Conservation (phyloP, 2,888 invertebrate species). For the Euphydryas editha region DNA sequence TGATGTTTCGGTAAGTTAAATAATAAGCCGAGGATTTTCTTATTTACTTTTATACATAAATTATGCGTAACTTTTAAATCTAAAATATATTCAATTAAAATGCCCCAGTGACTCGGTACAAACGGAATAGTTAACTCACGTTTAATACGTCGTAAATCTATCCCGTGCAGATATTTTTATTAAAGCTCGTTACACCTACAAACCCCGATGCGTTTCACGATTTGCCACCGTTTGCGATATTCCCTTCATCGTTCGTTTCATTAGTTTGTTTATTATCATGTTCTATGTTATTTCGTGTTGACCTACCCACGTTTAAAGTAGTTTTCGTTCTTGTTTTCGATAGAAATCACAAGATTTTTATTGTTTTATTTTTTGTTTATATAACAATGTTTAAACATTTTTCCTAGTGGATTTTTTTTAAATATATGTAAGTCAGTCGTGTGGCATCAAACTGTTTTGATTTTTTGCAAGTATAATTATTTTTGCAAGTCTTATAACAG, state of each 20-base stretch:
- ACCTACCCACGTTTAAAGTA: conserved; percentile 30
- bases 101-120: conserved; percentile 28
- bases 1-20: no score
- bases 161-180: conserved; percentile 63
- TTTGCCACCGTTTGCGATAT: conserved; percentile 26
- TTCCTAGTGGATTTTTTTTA: no score
- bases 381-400: no score
- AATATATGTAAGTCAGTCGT: no score
- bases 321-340: conserved; percentile 18
- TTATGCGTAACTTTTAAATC: no score
- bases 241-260: conserved; percentile 35
- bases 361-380: neutral
- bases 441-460: no score
- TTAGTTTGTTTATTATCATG: conserved; percentile 28
- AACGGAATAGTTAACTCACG: conserved; percentile 48
- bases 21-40: no score
- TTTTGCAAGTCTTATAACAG: no score
- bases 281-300: conserved; percentile 31
- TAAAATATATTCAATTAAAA: conserved; percentile 1
- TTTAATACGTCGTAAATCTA: conserved; percentile 55
- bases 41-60: no score
- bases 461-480: no score
- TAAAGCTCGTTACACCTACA: conserved; percentile 58
- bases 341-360: conserved; percentile 8
- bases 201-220: conserved; percentile 55